Base-by-base conservation (phyloP, 2,113 vertebrate species). In the Caranx melampygus region DNA sequence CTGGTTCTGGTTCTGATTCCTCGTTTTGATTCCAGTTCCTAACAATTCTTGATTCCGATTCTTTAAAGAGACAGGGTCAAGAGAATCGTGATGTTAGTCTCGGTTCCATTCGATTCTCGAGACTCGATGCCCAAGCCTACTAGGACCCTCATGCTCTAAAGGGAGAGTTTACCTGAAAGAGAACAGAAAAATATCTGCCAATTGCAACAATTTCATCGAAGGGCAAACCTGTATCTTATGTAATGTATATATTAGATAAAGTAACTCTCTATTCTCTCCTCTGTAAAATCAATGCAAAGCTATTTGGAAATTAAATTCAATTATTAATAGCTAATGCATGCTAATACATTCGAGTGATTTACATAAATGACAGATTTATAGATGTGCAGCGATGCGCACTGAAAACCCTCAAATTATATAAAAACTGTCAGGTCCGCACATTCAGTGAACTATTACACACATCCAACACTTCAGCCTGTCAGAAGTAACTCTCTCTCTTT, bases 311-410 rank as follows among this genome's bases (percentile, higher is more conserved):
- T 42, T 11, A 64, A 62, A 13, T 49, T 47, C 4, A 6, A 78
- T 63, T 61, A 82, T 83, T 85, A 82, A 78, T 80, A 68, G 55
- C 47, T 55, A 59, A 82, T 58, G 26, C 31, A 66, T 72, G 79
- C 51, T 58, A 59, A 80, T 71, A 3, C 11, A 80, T 75, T 55
- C 35, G 16, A 40, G 58, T 66, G 40, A 77, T 84, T 70, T 40
- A 33, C 71, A 72, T 72, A 31, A 37, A 33, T 40, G 72, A 64
- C 71, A 78, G 26, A 73, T 52, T 37, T 21, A 64, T 51, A 51
- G 7, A 49, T 81, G 34, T 26, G 57, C 40, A 35, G 21, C 13
- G 15, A 78, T 52, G 16, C 59, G 59, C 73, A 78, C 59, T 78
- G 35, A 44, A 59, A 63, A 65, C 42, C 57, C 47, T 44, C 42